Base-by-base conservation (phyloP, 2,797 vertebrate genomes). In the Danio tinwini region DNA sequence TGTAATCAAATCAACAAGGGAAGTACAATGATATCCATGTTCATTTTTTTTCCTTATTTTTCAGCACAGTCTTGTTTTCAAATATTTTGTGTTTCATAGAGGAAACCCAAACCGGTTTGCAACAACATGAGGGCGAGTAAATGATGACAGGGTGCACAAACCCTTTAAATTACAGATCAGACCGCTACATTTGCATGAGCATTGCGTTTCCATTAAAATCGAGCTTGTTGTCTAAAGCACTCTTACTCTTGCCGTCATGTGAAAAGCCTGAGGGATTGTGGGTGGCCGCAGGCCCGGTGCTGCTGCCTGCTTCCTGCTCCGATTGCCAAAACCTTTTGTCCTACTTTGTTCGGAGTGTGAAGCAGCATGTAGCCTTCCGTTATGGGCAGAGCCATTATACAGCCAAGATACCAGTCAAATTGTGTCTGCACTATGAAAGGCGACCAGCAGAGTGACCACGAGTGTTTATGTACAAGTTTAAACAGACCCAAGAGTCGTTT, bases 291-390 rank as follows among this genome's bases (percentile, higher is more conserved):
- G 69, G 71, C 58, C 76, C 21, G 40, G 52, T 45, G 55, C 45
- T 50, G 37, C 37, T 61, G 71, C 50, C 59, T 55, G 37, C 37
- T 61, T 71, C 50, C 59, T 55, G 5, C 47, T 52, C 4, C 37
- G 67, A 72, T 52, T 74, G 72, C 76, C 69, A 69, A 79, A 45
- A 29, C 19, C 70, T 71, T 56, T 68, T 76, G 76, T 64, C 80
- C 80, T 82, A 75, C 64, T 82, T 72, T 76, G 52, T n/a, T n/a
- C n/a, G n/a, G n/a, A n/a, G n/a, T n/a, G n/a, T n/a, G n/a, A n/a
- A n/a, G n/a, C n/a, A n/a, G n/a, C n/a, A n/a, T n/a, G n/a, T n/a
- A n/a, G n/a, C n/a, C n/a, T n/a, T n/a, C n/a, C n/a, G n/a, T n/a
- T n/a, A n/a, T n/a, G n/a, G n/a, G n/a, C 39, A 62, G 2, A 39